Evolutionary conservation across 2,113 vertebrate genomes (phyloP).

Genomic region (Oncorhynchus mykiss): DNA sequence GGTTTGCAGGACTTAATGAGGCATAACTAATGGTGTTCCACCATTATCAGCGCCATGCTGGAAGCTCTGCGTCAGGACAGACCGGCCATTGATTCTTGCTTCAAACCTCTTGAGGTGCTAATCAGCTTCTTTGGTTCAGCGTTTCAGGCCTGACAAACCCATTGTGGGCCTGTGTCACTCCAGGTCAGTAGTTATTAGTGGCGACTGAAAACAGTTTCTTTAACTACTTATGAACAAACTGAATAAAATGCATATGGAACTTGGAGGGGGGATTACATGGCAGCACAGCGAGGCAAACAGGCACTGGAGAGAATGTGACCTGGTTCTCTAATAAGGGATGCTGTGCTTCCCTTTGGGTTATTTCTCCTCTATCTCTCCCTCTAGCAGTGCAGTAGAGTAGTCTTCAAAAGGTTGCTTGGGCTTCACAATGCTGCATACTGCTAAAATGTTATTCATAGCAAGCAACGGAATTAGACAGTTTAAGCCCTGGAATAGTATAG

Average conservation of each 20-base stretch:
- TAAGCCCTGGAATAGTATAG: conserved; percentile 38
- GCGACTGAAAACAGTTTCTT: conserved; percentile 99
- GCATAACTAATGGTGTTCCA: conserved; percentile 96
- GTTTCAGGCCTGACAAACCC: conserved; percentile 93
- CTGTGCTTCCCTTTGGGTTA: conserved; percentile 16
- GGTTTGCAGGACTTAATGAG: conserved; percentile 94
- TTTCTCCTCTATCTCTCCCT: conserved; percentile 24
- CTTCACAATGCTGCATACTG: conserved; percentile 51
- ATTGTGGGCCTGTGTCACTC: conserved; percentile 98
- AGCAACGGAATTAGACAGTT: conserved; percentile 59
- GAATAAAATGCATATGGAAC: conserved; percentile 98
- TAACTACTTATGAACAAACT: conserved; percentile 97
- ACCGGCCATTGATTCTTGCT: conserved; percentile 99
- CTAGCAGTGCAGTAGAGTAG: conserved; percentile 50
- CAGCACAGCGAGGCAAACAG: conserved; percentile 82
- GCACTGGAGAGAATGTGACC: conserved; percentile 95
- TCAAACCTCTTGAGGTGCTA: conserved; percentile 99
- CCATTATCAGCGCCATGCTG: conserved; percentile 86
- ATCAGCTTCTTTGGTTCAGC: conserved; percentile 98
- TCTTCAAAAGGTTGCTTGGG: conserved; percentile 55
- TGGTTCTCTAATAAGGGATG: conserved; percentile 99
- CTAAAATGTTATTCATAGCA: conserved; percentile 66
- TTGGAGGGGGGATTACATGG: conserved; percentile 95
- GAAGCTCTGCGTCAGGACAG: conserved; percentile 84
- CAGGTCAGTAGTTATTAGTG: conserved; percentile 99